Percentiles rank a stretch among this genome's conserved stretches.
phyloP scores from a whole-genome alignment of 2,797 vertebrate genomes.

The Hypotaenidia philippensis region DNA sequence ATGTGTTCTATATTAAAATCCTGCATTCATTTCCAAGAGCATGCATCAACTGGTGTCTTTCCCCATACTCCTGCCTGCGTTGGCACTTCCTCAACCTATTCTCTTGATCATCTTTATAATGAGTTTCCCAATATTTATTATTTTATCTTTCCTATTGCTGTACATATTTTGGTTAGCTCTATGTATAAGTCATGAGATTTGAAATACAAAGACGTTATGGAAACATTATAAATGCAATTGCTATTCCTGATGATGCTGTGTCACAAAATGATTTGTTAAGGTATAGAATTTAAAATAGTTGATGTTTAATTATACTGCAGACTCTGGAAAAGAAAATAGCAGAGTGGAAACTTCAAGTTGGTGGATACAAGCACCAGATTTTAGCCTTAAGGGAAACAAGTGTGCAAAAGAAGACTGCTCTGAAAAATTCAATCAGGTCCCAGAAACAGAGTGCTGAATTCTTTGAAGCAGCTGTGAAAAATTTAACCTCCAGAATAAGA shows the following conservation, averaged over 20 bases:
- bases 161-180: neutral
- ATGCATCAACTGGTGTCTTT: neutral
- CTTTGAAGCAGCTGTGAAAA: constrained; percentile 83
- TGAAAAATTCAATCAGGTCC: constrained; percentile 85
- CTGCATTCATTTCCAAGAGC: neutral
- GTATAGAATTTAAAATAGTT: neutral
- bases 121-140: neutral
- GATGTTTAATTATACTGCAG: constrained; percentile 76
- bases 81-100: neutral
- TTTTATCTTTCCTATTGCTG: neutral
- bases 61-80: neutral
- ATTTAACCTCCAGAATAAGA: constrained; percentile 80
- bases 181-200: neutral
- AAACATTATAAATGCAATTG: neutral
- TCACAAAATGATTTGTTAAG: neutral
- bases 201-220: neutral
- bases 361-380: constrained; percentile 77
- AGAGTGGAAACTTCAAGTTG: constrained; percentile 82
- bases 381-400: constrained; percentile 74
- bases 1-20: neutral
- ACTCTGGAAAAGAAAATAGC: constrained; percentile 82
- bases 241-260: neutral
- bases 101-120: neutral
- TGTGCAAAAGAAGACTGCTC: constrained; percentile 77
- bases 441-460: constrained; percentile 84